These are phyloP conservation scores for Meta bourneti DNA, from an alignment of 2,888 invertebrate genomes.

Conservation along the genomic window DNA sequence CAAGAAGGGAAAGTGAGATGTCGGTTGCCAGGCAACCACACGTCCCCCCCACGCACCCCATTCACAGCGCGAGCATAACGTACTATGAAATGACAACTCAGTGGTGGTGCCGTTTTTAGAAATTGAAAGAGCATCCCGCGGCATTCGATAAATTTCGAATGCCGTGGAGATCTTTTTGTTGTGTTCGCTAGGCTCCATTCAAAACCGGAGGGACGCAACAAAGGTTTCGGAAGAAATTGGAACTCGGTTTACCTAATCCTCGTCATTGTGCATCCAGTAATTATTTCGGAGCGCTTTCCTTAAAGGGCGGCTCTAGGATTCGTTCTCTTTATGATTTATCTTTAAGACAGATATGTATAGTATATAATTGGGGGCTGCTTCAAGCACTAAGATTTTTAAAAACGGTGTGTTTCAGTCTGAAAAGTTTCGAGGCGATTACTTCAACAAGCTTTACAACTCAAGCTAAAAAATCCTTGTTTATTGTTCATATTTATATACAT, in stretches of 20 bases:
- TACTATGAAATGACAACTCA: no score
- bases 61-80: not conserved
- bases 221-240: not conserved
- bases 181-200: not conserved
- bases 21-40: slow-evolving; percentile 60
- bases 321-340: no score
- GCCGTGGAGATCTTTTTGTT: not conserved
- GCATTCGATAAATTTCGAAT: not conserved
- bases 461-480: no score
- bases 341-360: no score
- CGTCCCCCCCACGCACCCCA: not conserved
- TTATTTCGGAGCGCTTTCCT: not conserved
- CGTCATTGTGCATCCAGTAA: not conserved
- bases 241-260: not conserved
- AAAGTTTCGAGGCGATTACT: no score
- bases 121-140: not conserved
- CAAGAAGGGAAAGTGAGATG: slow-evolving; percentile 52
- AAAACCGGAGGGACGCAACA: not conserved
- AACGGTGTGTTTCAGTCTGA: no score
- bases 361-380: no score
- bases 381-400: no score
- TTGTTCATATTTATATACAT: no score
- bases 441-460: no score
- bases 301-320: no score
- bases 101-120: not conserved